Percentiles rank a stretch among this genome's conserved stretches.
These are phyloP conservation scores for Eristalis arbustorum DNA, from an alignment of 2,888 invertebrate species.

Conservation along the genomic window DNA sequence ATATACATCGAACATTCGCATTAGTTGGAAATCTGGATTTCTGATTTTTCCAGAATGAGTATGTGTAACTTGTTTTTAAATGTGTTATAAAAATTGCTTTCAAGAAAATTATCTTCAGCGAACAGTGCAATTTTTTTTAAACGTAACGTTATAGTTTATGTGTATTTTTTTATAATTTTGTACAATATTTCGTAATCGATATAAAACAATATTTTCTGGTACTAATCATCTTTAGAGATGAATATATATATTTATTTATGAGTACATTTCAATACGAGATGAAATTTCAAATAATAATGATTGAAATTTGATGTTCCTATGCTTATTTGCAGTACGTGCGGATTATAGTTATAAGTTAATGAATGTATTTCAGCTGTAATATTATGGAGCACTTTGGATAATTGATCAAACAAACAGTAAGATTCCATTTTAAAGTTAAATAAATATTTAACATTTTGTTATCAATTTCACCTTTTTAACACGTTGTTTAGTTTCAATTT, in stretches of 20 bases:
- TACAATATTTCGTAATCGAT: neutral
- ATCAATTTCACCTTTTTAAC: too few species aligned
- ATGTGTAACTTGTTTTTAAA: neutral
- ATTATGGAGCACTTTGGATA: neutral
- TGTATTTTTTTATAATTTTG: neutral
- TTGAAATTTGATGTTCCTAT: neutral
- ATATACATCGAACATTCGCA: neutral
- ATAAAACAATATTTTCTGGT: neutral
- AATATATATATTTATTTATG: neutral
- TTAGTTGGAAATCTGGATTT: neutral
- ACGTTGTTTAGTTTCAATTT: too few species aligned
- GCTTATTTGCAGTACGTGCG: neutral
- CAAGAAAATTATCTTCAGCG: neutral
- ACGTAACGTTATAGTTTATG: neutral
- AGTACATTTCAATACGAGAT: neutral
- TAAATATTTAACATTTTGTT: neutral
- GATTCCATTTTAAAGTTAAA: neutral
- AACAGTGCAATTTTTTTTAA: neutral
- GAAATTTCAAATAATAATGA: neutral
- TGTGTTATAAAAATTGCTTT: neutral
- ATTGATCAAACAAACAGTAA: neutral
- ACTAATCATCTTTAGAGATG: neutral
- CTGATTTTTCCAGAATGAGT: neutral
- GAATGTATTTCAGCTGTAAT: neutral
- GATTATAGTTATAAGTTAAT: too few species aligned